These are phyloP conservation scores for Dufourea novaeangliae DNA, from an alignment of 1,140 invertebrate genomes.

Conservation along the genomic window DNA sequence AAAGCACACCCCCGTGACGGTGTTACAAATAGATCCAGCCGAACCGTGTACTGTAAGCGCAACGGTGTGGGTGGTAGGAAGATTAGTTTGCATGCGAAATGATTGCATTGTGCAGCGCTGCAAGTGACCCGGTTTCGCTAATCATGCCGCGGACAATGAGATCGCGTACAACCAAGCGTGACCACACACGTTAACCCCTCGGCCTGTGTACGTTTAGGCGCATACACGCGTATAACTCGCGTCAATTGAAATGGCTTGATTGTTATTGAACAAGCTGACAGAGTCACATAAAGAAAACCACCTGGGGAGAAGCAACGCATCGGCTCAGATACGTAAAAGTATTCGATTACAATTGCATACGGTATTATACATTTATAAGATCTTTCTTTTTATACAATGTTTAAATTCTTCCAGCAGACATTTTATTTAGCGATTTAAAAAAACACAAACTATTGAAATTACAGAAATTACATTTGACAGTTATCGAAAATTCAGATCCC, in stretches of 20 bases:
- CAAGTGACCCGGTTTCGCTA: constrained; percentile 72
- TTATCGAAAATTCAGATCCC: too few species aligned
- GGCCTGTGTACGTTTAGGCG: constrained; percentile 18
- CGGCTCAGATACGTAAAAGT: constrained; percentile 12
- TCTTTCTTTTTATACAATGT: too few species aligned
- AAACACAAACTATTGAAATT: too few species aligned
- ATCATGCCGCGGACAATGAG: constrained; percentile 72
- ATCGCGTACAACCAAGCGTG: constrained; percentile 67
- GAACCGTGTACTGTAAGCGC: background rate
- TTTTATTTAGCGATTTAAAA: too few species aligned
- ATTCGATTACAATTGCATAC: background rate
- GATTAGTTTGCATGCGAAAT: constrained; percentile 70
- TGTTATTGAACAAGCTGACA: constrained; percentile 54
- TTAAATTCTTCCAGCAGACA: too few species aligned
- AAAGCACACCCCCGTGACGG: constrained; percentile 7
- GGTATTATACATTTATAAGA: too few species aligned
- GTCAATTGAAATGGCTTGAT: constrained; percentile 65
- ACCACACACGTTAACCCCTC: constrained; percentile 53
- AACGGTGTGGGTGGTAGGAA: constrained; percentile 58
- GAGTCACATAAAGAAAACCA: constrained; percentile 37
- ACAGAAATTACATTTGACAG: too few species aligned
- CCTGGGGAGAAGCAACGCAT: background rate
- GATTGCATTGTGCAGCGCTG: constrained; percentile 69
- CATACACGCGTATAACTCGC: constrained; percentile 52
- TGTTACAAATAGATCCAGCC: constrained; percentile 2